Evolutionary conservation across 2,888 invertebrate species (phyloP).

Genomic region (Psylliodes chrysocephalus): DNA sequence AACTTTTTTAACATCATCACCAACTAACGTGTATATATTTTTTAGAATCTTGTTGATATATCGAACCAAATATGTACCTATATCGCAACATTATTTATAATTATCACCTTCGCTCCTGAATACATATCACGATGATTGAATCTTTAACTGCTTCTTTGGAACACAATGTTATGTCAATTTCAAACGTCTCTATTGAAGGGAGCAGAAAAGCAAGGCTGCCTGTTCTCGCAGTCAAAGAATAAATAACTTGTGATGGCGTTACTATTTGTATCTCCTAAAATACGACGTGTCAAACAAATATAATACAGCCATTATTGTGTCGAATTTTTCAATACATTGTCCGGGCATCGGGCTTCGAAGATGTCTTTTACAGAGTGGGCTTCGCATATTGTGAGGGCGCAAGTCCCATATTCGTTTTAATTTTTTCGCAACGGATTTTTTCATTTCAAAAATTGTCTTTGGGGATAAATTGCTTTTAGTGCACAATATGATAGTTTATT

Average conservation of each 20-base stretch:
- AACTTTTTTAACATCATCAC: too few relatives aligned
- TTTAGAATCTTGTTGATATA: too few relatives aligned
- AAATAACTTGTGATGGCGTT: slow-evolving; percentile 22
- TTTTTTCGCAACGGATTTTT: too few relatives aligned
- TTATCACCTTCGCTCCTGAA: too few relatives aligned
- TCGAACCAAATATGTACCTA: background rate
- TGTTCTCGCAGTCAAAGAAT: slow-evolving; percentile 18
- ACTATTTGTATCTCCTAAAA: slow-evolving; percentile 41
- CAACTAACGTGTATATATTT: too few relatives aligned
- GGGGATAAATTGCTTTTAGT: too few relatives aligned
- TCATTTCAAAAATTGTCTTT: too few relatives aligned
- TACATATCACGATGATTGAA: background rate
- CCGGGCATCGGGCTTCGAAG: slow-evolving; percentile 4
- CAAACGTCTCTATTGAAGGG: slow-evolving; percentile 18
- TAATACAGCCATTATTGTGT: slow-evolving; percentile 43
- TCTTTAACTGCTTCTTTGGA: background rate
- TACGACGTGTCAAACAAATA: slow-evolving; percentile 46
- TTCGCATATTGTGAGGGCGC: too few relatives aligned
- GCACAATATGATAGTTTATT: too few relatives aligned
- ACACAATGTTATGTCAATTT: slow-evolving; percentile 24
- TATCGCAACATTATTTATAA: too few relatives aligned
- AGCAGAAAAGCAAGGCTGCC: slow-evolving; percentile 8
- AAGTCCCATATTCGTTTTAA: too few relatives aligned
- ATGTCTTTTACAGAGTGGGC: slow-evolving; percentile 8
- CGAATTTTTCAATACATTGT: slow-evolving; percentile 45